Conservation (phyloP, 2,797 vertebrate species). For the Lacerta agilis region DNA sequence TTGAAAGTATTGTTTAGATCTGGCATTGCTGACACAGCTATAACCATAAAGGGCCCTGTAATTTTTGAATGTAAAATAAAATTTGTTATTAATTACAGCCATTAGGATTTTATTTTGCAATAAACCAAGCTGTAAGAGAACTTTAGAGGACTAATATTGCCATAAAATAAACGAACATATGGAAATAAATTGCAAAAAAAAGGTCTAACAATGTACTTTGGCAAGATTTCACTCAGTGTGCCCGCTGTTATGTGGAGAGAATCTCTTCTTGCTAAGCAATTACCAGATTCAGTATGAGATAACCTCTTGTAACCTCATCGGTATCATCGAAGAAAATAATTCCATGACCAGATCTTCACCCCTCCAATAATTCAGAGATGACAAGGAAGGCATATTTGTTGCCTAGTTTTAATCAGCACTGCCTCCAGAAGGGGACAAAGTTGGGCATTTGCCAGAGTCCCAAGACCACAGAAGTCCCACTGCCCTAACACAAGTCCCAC, state of each 20-base stretch:
- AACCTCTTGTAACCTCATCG: neutral
- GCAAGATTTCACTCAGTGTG: constrained; percentile 36
- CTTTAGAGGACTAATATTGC: constrained; percentile 53
- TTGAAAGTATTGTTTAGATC: constrained; percentile 47
- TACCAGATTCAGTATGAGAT: too few relatives aligned
- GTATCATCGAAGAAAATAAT: neutral
- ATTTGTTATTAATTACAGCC: constrained; percentile 58
- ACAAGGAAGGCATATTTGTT: neutral
- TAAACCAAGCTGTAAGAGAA: constrained; percentile 58
- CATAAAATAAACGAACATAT: constrained; percentile 52
- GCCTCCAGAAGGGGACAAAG: too few relatives aligned
- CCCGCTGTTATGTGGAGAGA: neutral
- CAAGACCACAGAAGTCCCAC: too few relatives aligned
- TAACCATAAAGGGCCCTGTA: constrained; percentile 27
- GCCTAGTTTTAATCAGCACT: neutral
- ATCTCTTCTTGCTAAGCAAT: neutral
- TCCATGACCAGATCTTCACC: neutral
- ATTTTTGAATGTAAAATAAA: constrained; percentile 54
- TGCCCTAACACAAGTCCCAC: too few relatives aligned
- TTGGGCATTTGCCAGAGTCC: too few relatives aligned
- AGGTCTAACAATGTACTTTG: constrained; percentile 58
- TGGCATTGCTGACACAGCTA: constrained; percentile 46
- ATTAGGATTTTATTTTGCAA: constrained; percentile 59
- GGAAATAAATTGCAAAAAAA: constrained; percentile 62
- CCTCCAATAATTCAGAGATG: neutral